Base-by-base conservation (phyloP, 2,113 vertebrate genomes). In the Gopherus evgoodei region DNA sequence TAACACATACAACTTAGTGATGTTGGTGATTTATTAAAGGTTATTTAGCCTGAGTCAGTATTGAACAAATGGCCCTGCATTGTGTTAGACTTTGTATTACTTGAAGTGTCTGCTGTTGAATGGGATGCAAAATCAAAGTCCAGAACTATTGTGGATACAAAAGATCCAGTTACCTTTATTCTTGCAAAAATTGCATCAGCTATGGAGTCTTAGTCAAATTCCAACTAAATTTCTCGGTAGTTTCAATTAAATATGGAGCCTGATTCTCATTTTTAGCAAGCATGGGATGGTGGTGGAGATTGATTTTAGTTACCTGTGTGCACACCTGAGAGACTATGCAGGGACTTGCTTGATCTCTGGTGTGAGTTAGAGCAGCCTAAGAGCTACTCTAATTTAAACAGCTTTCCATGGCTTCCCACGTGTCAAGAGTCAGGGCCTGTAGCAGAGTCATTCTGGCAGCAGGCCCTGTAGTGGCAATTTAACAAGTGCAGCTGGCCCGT, bases 141-240 rank as follows among this genome's bases (percentile, higher is more conserved):
- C 62, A 69, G 31, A 69, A 69, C 62, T 69, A 35, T 69, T n/a
- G 62, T 69, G 62, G 62, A 35, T 8, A 19, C 8, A 8, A 8
- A 69, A 69, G 31, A 69, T 69, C 62, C 31, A 65, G 13, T 65
- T 65, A 29, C 31, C 31, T 56, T 56, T 56, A 31, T 62, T 79
- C 57, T 86, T 87, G 50, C 47, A 52, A 80, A 76, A 95, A 85
- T 50, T 44, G 54, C 42, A 72, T 29, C 76, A 86, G 86, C 22
- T 0, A 0, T 54, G 57, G 29, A 38, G 81, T n/a, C 47, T n/a
- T 38, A 0, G 0, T 12, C 25, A 76, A 29, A 42, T 35, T 27
- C 84, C 21, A 1, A 1, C 25, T 56, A 4, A 7, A 4, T 31
- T 69, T 69, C 53, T 87, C 0, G 0, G 69, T 81, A 86, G 54